phyloP scores from a whole-genome alignment of 2,888 invertebrate species.

The Campoplex nolae region DNA sequence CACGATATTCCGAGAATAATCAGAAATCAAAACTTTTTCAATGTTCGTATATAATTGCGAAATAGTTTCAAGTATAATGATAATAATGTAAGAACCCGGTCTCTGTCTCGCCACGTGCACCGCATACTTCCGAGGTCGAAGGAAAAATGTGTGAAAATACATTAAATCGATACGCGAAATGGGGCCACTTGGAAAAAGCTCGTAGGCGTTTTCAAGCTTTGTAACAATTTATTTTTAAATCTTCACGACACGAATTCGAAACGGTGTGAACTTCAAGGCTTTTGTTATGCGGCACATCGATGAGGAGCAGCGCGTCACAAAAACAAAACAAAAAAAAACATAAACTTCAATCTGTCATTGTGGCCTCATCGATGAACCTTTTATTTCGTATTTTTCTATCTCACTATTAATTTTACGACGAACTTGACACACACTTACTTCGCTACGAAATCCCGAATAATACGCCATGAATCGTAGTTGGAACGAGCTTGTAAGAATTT shows the following conservation, averaged over 20 bases:
- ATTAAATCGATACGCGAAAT: constrained; percentile 30
- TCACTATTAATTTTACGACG: neutral
- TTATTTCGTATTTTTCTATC: neutral
- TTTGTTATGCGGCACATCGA: neutral
- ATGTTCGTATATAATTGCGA: neutral
- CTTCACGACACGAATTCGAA: constrained; percentile 39
- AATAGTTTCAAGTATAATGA: neutral
- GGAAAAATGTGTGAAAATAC: constrained; percentile 20
- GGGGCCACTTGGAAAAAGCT: constrained; percentile 36
- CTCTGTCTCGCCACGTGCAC: constrained; percentile 77
- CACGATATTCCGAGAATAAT: neutral
- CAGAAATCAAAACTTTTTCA: neutral
- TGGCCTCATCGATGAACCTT: neutral
- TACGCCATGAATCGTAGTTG: constrained; percentile 52
- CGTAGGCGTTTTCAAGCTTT: constrained; percentile 49
- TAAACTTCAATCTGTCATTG: neutral
- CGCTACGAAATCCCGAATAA: constrained; percentile 42
- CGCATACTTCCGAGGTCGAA: constrained; percentile 70
- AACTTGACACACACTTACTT: constrained; percentile 42
- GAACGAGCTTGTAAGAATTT: neutral
- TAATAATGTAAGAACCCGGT: constrained; percentile 70
- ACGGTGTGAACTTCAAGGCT: constrained; percentile 30
- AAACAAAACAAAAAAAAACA: neutral
- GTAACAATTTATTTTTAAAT: constrained; percentile 62
- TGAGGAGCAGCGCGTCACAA: neutral